Percentiles rank a stretch among this genome's conserved stretches.
Conservation (phyloP, 2,113 vertebrate genomes). For the Leucopsar rothschildi region DNA sequence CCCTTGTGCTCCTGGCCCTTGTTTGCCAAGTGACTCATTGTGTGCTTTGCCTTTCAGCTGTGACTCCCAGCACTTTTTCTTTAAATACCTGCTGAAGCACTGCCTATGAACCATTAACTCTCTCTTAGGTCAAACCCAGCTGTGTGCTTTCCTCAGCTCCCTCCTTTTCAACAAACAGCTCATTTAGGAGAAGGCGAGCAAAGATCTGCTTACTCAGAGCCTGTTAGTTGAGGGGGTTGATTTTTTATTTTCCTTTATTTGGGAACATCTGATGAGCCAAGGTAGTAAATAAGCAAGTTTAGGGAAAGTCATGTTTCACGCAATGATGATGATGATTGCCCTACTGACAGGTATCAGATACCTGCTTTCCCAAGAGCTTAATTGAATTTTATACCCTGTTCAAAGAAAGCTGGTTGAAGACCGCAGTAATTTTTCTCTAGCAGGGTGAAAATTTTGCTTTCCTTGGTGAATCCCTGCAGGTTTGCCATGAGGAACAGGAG, state of each 20-base stretch:
- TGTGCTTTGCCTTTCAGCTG: constrained; percentile 54
- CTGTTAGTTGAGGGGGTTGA: background rate
- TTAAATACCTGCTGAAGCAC: background rate
- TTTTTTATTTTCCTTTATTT: background rate
- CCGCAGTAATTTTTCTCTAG: background rate
- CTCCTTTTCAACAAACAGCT: background rate
- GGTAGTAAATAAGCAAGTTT: background rate
- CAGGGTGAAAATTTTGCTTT: background rate
- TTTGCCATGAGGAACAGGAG: background rate
- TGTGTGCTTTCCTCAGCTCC: background rate
- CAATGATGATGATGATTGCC: background rate
- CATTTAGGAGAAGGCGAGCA: background rate
- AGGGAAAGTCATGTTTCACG: background rate
- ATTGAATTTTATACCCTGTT: background rate
- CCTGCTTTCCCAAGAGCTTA: background rate
- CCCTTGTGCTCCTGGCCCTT: background rate
- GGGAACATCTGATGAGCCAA: background rate
- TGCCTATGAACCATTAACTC: constrained; percentile 30
- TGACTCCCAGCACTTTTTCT: background rate
- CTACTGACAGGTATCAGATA: background rate
- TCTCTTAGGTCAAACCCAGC: background rate
- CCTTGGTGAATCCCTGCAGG: background rate
- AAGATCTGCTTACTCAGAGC: background rate
- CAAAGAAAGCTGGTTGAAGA: background rate
- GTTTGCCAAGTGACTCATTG: constrained; percentile 70